Conservation (phyloP, 2,888 invertebrate genomes). For the Drosophila sordidula region DNA sequence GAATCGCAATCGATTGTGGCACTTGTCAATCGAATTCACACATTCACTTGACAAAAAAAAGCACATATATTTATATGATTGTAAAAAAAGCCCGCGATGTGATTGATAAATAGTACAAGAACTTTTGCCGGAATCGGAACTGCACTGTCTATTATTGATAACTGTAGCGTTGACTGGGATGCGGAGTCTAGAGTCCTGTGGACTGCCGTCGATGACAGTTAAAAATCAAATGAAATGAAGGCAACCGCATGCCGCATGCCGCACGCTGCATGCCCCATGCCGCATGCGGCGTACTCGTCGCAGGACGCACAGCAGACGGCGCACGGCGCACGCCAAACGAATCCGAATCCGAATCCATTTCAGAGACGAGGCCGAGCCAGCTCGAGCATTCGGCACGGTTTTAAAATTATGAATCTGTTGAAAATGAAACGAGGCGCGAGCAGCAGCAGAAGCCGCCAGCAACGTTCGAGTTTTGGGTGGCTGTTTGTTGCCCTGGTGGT, state of each 20-base stretch:
- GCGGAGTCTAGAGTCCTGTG: conserved; percentile 7
- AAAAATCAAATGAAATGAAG: conserved; percentile 85
- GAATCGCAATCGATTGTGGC: not conserved
- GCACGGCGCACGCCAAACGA: conserved; percentile 37
- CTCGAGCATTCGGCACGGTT: conserved; percentile 64
- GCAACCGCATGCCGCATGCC: conserved; percentile 36
- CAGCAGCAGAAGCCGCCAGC: conserved; percentile 17
- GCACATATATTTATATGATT: not conserved
- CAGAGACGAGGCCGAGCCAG: conserved; percentile 28
- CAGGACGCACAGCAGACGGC: conserved; percentile 23
- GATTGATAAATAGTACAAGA: not conserved
- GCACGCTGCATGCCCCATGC: conserved; percentile 32
- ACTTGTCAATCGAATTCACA: conserved; percentile 3
- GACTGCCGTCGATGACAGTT: conserved; percentile 83
- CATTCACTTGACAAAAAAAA: conserved; percentile 19
- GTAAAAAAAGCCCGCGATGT: not conserved
- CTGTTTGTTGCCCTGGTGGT: conserved; percentile 52
- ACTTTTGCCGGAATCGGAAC: conserved; percentile 7
- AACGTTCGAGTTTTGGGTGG: conserved; percentile 31
- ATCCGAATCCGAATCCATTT: conserved; percentile 32
- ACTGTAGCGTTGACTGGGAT: not conserved
- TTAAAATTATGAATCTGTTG: conserved; percentile 75
- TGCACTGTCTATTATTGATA: conserved; percentile 9
- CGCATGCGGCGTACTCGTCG: conserved; percentile 4
- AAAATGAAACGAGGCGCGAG: conserved; percentile 67